Percentiles rank a stretch among this genome's conserved stretches.
Conservation (phyloP, 2,113 vertebrate species). For the Piaya cayana region DNA sequence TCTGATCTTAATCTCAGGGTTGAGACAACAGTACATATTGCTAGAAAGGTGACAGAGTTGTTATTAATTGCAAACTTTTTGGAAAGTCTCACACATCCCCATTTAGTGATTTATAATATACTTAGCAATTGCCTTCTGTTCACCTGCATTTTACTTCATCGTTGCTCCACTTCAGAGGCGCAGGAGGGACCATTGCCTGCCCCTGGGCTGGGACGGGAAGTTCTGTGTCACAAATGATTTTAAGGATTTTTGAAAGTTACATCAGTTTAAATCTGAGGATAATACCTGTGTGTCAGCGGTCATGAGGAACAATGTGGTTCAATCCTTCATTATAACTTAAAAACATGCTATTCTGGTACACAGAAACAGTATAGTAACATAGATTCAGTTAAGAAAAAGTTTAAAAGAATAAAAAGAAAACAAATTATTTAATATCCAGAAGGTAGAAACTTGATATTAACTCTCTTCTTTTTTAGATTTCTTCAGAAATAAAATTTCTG, state of each 20-base stretch:
- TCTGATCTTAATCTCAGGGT: background rate
- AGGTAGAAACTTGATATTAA: background rate
- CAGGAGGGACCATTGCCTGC: background rate
- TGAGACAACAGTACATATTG: background rate
- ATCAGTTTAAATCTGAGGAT: background rate
- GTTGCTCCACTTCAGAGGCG: background rate
- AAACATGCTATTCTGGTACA: background rate
- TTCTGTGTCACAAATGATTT: background rate
- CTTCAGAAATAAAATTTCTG: conserved; percentile 13
- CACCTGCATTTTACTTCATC: background rate
- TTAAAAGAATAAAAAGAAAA: background rate
- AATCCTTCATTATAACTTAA: background rate
- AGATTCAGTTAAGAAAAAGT: background rate
- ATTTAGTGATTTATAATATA: conserved; percentile 21
- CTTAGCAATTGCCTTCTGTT: conserved; percentile 21
- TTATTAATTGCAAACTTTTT: conserved; percentile 17
- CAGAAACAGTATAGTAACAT: background rate
- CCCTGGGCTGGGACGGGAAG: background rate
- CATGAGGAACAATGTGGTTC: background rate
- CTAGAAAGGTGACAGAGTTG: background rate
- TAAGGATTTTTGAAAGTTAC: background rate
- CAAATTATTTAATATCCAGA: background rate
- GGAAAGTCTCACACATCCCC: background rate
- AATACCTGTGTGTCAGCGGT: background rate
- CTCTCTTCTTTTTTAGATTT: background rate